Base-by-base conservation (phyloP, 2,113 vertebrate species). In the Gasterosteus aculeatus region DNA sequence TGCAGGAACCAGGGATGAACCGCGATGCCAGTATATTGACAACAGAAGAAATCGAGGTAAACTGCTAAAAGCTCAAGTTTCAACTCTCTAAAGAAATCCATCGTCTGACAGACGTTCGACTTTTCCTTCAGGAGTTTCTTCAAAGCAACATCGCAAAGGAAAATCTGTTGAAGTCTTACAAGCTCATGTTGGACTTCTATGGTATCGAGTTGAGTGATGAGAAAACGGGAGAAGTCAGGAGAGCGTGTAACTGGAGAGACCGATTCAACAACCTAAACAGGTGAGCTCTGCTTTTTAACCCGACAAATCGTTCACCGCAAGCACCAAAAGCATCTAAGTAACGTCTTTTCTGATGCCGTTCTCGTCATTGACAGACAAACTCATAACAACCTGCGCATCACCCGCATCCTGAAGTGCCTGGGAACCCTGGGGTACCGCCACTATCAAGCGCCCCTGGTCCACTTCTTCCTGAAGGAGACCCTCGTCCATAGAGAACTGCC, bases 181-280 rank as follows among this genome's bases (percentile, higher is more conserved):
- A 94, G 76, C 95, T 99, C 58, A 99, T 99, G 96, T 83, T 99
- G 91, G 92, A 95, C 6, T 98, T 99, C 88, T 99, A 98, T 4
- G 97, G 97, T 3, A 95, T 98, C 7, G 0, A 29, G 26, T 84
- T 99, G 15, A 1, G 81, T 3, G 22, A 91, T 0, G 26, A 88
- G 6, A 0, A 73, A 51, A 96, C 94, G 0, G 97, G 98, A 49
- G 54, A 89, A 0, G 94, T 99, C 7, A 0, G 0, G 49, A 93
- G 87, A 38, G 93, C 96, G 0, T 0, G n/a, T 1, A 93, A 97
- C 39, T 99, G 95, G 93, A 1, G 0, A 19, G 82, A 93, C 0
- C 89, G 95, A 68, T 99, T 97, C 77, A 5, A 78, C 0, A 97
- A 98, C 91, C 87, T 99, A 1, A 93, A 97, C 88, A 77, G 84